Conservation (phyloP, 1,140 invertebrate genomes). For the Drosophila subpulchrella region DNA sequence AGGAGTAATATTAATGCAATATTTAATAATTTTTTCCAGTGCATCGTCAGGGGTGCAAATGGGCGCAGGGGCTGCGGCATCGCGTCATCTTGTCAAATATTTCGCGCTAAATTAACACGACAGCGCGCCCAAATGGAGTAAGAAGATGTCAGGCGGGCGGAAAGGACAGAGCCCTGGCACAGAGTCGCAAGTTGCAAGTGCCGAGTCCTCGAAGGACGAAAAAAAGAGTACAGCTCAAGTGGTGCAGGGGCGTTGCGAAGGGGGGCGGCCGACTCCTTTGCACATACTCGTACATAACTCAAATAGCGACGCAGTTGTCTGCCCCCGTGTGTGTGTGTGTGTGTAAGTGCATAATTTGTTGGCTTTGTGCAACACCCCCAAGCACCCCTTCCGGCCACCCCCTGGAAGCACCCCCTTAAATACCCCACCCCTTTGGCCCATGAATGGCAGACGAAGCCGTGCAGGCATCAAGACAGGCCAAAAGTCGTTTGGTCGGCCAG, state of each 20-base stretch:
- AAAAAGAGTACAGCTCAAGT: conserved; percentile 60
- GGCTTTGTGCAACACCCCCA: conserved; percentile 61
- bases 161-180: conserved; percentile 22
- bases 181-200: conserved; percentile 31
- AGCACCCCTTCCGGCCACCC: not conserved
- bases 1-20: not conserved
- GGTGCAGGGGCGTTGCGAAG: conserved; percentile 11
- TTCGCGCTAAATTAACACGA: conserved; percentile 82
- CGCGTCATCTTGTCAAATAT: conserved; percentile 81
- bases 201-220: conserved; percentile 51
- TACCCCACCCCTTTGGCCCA: not conserved
- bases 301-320: conserved; percentile 55
- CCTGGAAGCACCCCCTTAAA: no score
- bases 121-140: conserved; percentile 79
- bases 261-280: conserved; percentile 32
- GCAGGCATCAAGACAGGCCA: conserved; percentile 44
- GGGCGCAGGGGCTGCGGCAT: conserved; percentile 36
- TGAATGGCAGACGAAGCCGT: conserved; percentile 16
- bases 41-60: conserved; percentile 9
- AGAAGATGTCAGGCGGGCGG: conserved; percentile 70
- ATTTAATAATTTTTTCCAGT: not conserved
- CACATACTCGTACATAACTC: conserved; percentile 66
- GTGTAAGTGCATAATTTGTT: conserved; percentile 81
- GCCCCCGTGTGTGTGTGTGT: conserved; percentile 29
- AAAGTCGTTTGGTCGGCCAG: conserved; percentile 32